Base-by-base conservation (phyloP, 1,140 invertebrate species). In the Heterodera schachtii region DNA sequence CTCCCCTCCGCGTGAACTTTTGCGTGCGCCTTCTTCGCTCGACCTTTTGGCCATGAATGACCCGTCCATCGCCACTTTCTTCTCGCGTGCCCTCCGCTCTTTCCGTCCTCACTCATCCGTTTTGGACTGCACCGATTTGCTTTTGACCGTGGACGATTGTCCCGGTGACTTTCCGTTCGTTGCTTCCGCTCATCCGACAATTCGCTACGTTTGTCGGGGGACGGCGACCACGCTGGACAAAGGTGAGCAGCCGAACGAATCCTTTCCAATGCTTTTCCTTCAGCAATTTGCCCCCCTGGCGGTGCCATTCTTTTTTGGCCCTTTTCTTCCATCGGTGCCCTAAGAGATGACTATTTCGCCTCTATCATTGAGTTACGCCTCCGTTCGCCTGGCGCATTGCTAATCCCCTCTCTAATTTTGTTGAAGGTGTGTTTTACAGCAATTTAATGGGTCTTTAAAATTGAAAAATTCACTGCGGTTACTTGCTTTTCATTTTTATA, bases 81-180 rank as follows among this genome's bases (percentile, higher is more conserved):
- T 82, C 46, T 64, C 52, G 11, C 19, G 60, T 4, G 13, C 77
- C 21, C 11, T 73, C 19, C 69, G 46, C 43, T 64, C 21, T 2
- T 43, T 83, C 16, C 44, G 41, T 19, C 49, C 52, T 7, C 60
- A 70, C 73, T 13, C 69, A 21, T 75, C 46, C 21, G 77, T 74
- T 7, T 52, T 82, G 9, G 81, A 82, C 41, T 82, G 81, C 74
- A 83, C 81, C 31, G 81, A 82, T 21, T 75, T 82, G 73, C 69
- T 82, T 6, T 57, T 79, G 49, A 31, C 6, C 3, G 44, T 66
- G 31, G 80, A 76, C 44, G 19, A n/a, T 46, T 19, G 13, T 7
- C 52, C 43, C 3, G 21, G 21, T 74, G 64, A 57, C 57, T 3
- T 13, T 21, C 79, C 44, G 11, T 16, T 16, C 4, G 78, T 82